Evolutionary conservation across 2,113 vertebrate genomes (phyloP).

Genomic region (Mobula birostris): DNA sequence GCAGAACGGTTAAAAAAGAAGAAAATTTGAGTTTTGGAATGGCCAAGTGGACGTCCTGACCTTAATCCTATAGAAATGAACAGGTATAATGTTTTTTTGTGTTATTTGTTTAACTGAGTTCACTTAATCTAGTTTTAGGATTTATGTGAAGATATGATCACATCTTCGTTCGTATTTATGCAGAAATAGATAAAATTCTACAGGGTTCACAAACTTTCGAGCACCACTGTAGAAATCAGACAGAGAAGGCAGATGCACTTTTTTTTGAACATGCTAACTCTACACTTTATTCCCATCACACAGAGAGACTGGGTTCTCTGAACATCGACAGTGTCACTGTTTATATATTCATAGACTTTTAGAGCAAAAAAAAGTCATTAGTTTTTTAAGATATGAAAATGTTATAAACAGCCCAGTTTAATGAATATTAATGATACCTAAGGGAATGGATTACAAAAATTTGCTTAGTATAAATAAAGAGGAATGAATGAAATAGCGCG

Average conservation of each 20-base stretch:
- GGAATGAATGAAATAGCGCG: conserved; percentile 12
- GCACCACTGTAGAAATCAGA: no score
- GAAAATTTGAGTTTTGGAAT: no score
- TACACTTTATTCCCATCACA: neutral
- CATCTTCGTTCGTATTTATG: no score
- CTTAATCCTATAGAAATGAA: no score
- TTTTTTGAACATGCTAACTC: neutral
- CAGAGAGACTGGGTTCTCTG: neutral
- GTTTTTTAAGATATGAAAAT: conserved; percentile 24
- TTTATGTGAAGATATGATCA: no score
- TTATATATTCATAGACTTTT: conserved; percentile 28
- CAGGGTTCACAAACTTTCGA: no score
- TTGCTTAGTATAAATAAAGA: neutral
- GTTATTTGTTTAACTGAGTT: no score
- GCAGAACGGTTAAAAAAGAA: no score
- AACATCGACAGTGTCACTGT: neutral
- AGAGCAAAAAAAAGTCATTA: neutral
- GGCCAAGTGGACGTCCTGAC: no score
- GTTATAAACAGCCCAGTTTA: conserved; percentile 20
- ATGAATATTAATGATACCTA: conserved; percentile 35
- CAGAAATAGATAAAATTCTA: no score
- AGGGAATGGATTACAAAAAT: neutral
- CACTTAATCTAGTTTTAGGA: no score
- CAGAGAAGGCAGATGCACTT: neutral
- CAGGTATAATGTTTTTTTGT: no score